phyloP scores from a whole-genome alignment of 1,140 invertebrate species.

The Asbolus verrucosus region DNA sequence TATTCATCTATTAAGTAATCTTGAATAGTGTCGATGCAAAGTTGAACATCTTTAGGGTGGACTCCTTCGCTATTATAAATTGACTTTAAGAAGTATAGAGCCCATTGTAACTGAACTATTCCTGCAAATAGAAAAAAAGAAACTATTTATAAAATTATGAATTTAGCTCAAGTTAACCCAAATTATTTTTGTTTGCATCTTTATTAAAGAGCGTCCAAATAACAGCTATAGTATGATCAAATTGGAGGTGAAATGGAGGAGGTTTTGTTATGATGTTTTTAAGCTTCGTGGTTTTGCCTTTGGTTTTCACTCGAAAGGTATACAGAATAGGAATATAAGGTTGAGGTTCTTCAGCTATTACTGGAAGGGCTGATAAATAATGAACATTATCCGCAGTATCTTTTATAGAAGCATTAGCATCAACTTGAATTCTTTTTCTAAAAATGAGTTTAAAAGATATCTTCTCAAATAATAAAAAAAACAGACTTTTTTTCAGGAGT shows the following conservation, averaged over 20 bases:
- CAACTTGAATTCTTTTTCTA: slow-evolving; percentile 15
- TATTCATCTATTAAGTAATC: slow-evolving; percentile 60
- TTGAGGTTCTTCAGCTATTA: slow-evolving; percentile 44
- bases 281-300: slow-evolving; percentile 33
- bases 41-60: slow-evolving; percentile 58
- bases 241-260: slow-evolving; percentile 60
- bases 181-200: slow-evolving; percentile 25
- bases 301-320: slow-evolving; percentile 40
- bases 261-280: slow-evolving; percentile 52
- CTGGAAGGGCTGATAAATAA: slow-evolving; percentile 49
- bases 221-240: slow-evolving; percentile 62
- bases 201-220: slow-evolving; percentile 61
- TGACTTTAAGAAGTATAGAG: slow-evolving; percentile 58
- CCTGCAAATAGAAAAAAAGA: slow-evolving; percentile 46
- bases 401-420: background rate
- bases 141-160: background rate
- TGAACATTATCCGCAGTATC: slow-evolving; percentile 16
- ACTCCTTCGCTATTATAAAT: slow-evolving; percentile 54
- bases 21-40: slow-evolving; percentile 60
- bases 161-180: slow-evolving; percentile 43
- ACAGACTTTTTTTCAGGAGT: no score
- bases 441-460: no score
- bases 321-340: slow-evolving; percentile 51
- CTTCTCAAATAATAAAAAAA: no score
- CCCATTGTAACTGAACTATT: slow-evolving; percentile 62